Percentiles rank a stretch among this genome's conserved stretches.
These are phyloP conservation scores for Larimichthys crocea DNA, from an alignment of 2,113 vertebrate species.

Conservation along the genomic window DNA sequence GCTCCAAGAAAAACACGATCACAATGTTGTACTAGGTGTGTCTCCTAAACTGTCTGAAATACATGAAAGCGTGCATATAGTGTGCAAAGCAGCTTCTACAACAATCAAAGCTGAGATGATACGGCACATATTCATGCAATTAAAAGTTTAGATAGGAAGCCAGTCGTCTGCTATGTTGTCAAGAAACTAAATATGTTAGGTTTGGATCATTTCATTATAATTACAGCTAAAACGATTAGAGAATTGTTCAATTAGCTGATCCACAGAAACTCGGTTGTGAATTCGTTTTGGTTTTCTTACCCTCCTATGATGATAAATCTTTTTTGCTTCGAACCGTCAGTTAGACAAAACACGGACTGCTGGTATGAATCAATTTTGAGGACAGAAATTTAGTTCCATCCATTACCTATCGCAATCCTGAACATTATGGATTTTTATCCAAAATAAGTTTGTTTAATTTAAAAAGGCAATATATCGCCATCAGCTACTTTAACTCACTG, in stretches of 20 bases:
- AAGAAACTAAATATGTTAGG: neutral
- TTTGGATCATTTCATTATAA: neutral
- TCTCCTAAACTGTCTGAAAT: too few relatives aligned
- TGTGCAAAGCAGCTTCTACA: neutral
- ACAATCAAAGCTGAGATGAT: neutral
- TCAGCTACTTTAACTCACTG: neutral
- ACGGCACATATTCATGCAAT: neutral
- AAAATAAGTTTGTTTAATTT: neutral
- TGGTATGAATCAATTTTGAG: neutral
- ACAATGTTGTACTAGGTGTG: neutral
- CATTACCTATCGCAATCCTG: too few relatives aligned
- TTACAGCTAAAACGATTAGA: neutral
- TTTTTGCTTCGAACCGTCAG: too few relatives aligned
- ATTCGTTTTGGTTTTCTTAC: too few relatives aligned
- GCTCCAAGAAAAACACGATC: too few relatives aligned
- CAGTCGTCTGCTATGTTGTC: neutral
- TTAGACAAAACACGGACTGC: neutral
- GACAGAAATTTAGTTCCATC: neutral
- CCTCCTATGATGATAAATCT: too few relatives aligned
- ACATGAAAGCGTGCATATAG: neutral
- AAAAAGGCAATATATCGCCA: neutral
- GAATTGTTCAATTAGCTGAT: neutral
- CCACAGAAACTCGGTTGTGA: neutral
- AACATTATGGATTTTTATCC: neutral
- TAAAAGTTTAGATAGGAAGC: neutral